Base-by-base conservation (phyloP, 2,797 vertebrate species). In the Scyliorhinus canicula region DNA sequence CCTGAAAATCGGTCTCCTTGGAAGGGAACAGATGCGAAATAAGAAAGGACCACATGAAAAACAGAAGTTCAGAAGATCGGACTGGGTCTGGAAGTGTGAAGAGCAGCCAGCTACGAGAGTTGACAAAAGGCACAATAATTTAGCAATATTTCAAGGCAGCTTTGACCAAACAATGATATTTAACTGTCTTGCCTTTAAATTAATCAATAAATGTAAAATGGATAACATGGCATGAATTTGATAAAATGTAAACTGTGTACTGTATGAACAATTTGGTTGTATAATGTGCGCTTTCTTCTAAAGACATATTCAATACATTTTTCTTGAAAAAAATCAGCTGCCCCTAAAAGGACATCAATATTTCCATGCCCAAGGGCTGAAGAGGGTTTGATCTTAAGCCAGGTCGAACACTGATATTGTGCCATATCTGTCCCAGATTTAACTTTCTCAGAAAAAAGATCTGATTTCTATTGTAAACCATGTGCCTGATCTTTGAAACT, bases 131-230 rank as follows among this genome's bases (percentile, higher is more conserved):
- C 57, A 91, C 31, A n/a, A 19, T 63, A 63, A 93, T n/a, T 2
- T 40, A 63, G 55, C 52, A 60, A 90, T 14, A 55, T n/a, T 55
- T 91, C n/a, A 28, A 50, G 82, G 26, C 44, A 85, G 28, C 86
- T 35, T 31, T 57, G 2, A 26, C 11, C n/a, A 50, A 3, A 5
- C 24, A 26, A 50, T 31, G 44, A 16, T 67, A 14, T 44, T 57
- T 28, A 69, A 67, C 21, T 65, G 63, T n/a, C 24, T 67, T 14
- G 3, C 5, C 12, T 67, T 93, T 50, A 69, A 69, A 93, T 69
- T 67, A 67, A 93, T 65, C 91, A 93, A 91, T 24, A 5, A 69
- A 50, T 40, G 35, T 93, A 24, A 93, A 93, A 65, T 93, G n/a
- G n/a, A n/a, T n/a, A n/a, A n/a, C n/a, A n/a, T n/a, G 65, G n/a